These are phyloP conservation scores for Melanostigma gelatinosum DNA, from an alignment of 2,113 vertebrate species.

Conservation along the genomic window DNA sequence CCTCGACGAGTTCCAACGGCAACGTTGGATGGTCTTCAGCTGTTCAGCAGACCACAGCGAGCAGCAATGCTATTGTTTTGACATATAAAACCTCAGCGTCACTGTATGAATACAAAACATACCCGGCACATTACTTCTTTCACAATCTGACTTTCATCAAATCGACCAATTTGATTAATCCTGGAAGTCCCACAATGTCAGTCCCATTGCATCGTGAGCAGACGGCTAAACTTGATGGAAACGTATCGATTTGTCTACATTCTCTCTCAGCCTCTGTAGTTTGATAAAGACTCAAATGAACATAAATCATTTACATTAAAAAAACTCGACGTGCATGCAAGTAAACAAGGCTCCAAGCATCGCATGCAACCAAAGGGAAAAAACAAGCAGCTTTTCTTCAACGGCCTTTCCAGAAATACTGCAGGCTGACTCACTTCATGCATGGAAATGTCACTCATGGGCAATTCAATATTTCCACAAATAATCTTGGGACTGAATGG, in stretches of 20 bases:
- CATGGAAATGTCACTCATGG: conserved; percentile 18
- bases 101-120: neutral
- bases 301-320: neutral
- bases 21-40: conserved; percentile 4
- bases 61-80: neutral
- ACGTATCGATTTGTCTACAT: neutral
- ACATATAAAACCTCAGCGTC: neutral
- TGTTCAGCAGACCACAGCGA: conserved; percentile 12
- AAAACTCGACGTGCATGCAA: neutral
- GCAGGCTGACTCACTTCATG: conserved; percentile 1
- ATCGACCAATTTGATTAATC: neutral
- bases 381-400: neutral
- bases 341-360: neutral
- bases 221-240: neutral
- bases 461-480: conserved; percentile 11
- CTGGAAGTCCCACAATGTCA: neutral
- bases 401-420: neutral
- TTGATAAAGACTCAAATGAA: neutral
- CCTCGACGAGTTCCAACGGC: conserved; percentile 29
- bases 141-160: neutral
- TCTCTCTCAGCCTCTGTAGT: neutral
- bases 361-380: neutral
- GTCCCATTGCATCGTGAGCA: neutral
- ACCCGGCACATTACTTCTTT: neutral
- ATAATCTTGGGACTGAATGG: conserved; percentile 2